Conservation (phyloP, 2,888 invertebrate species). For the Himalopsyche anomala region DNA sequence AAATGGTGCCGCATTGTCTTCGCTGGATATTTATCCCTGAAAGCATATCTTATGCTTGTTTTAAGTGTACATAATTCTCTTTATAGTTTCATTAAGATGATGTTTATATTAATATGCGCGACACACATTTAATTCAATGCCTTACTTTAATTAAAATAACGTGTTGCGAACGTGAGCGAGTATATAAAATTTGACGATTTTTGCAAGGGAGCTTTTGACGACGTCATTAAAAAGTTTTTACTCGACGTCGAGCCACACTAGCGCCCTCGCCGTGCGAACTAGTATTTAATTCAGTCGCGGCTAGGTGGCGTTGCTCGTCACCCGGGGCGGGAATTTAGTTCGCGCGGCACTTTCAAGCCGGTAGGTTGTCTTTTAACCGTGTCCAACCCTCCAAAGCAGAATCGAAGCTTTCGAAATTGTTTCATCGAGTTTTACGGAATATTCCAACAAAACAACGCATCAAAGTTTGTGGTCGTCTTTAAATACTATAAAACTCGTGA, state of each 20-base stretch:
- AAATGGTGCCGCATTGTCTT: too few relatives aligned
- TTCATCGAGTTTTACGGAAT: slow-evolving; percentile 22
- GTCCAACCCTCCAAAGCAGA: neutral
- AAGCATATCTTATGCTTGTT: slow-evolving; percentile 21
- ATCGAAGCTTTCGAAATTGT: neutral
- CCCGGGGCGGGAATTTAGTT: slow-evolving; percentile 49
- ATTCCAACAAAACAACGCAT: neutral
- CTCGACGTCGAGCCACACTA: slow-evolving; percentile 28
- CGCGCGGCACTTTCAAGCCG: slow-evolving; percentile 45
- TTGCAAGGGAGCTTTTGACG: slow-evolving; percentile 40
- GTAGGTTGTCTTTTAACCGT: neutral
- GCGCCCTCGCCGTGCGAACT: slow-evolving; percentile 48
- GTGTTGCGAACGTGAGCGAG: slow-evolving; percentile 29
- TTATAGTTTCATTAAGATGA: slow-evolving; percentile 42
- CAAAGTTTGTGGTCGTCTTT: neutral
- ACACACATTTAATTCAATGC: slow-evolving; percentile 40
- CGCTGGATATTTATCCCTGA: neutral
- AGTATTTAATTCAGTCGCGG: slow-evolving; percentile 44
- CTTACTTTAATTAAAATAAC: slow-evolving; percentile 42
- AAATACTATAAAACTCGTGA: neutral
- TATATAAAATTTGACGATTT: slow-evolving; percentile 43
- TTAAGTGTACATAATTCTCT: slow-evolving; percentile 38
- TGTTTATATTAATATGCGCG: slow-evolving; percentile 41
- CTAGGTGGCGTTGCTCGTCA: slow-evolving; percentile 56
- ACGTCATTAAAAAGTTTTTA: slow-evolving; percentile 37